Base-by-base conservation (phyloP, 1,140 invertebrate genomes). In the Brachionus koreanus region DNA sequence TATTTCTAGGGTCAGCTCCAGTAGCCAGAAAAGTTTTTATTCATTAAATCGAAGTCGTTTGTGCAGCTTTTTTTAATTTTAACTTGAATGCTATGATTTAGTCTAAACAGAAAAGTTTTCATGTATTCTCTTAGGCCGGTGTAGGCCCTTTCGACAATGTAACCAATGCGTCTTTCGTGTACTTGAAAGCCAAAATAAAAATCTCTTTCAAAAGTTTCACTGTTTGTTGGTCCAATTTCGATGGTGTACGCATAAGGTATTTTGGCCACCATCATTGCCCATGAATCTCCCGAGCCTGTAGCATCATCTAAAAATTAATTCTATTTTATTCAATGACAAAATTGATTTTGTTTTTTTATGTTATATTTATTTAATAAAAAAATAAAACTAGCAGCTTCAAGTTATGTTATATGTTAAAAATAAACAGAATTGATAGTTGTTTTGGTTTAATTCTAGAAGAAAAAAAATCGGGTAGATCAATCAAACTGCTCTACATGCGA, bases 181-280 rank as follows among this genome's bases (percentile, higher is more conserved):
- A 79, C 76, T 25, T 61, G 33, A 29, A 79, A 79, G 12, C 76
- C 76, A 25, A 33, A 57, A 61, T 35, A 42, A 57, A 79, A 61
- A 3, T 39, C 46, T 16, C n/a, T 42, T 10, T 61, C 37, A 16
- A 23, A 39, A 23, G n/a, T 39, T 2, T 61, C 49, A 7, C 5
- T 7, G 4, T 61, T 35, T 10, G 33, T 82, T 0, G 79, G 79
- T 46, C 57, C 57, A 1, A 82, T n/a, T 49, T 82, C 79, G 0
- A 82, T 12, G 3, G 79, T 69, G 49, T 82, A 82, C 3, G 79
- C 23, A 52, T 67, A 67, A n/a, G 57, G 37, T 42, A 82, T 82
- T 4, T 82, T 67, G 7, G 57, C 57, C 46, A 65, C 61, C 57
- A 65, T 65, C 25, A 43, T 33, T 0, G 79, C 79, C 61, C 61